Conservation (phyloP, 2,797 vertebrate genomes). For the Gymnodraco acuticeps region DNA sequence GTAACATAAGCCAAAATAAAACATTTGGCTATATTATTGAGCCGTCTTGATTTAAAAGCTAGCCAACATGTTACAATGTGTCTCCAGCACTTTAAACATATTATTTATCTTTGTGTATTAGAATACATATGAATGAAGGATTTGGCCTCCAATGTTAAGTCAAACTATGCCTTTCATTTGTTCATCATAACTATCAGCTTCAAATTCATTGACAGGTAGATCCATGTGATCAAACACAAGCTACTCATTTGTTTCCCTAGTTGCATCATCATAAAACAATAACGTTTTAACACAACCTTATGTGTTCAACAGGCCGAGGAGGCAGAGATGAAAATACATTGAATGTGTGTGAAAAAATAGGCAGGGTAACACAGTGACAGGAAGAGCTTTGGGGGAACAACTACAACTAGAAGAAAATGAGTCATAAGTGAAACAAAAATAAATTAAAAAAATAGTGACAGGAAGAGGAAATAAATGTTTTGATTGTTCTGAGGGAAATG, state of each 20-base stretch:
- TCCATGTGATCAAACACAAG: neutral
- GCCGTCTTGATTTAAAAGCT: neutral
- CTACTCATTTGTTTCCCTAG: neutral
- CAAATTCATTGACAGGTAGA: neutral
- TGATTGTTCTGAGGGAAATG: neutral
- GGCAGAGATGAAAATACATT: slow-evolving; percentile 17
- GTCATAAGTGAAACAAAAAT: neutral
- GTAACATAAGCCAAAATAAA: neutral
- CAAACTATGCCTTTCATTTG: neutral
- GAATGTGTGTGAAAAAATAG: slow-evolving; percentile 9
- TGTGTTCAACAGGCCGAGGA: slow-evolving; percentile 9
- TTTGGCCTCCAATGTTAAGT: too few relatives aligned
- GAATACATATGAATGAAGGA: neutral
- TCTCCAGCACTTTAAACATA: neutral
- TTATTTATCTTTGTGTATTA: neutral
- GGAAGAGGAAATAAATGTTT: slow-evolving; percentile 19
- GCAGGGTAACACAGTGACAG: neutral
- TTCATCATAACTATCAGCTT: neutral
- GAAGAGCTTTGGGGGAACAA: slow-evolving; percentile 12
- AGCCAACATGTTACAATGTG: neutral
- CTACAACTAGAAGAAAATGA: slow-evolving; percentile 18
- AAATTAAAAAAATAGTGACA: neutral
- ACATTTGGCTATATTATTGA: neutral
- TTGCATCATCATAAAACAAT: neutral
- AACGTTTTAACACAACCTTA: neutral